These are phyloP conservation scores for Thomomys bottae DNA, from an alignment of 2,113 vertebrate genomes.

Conservation along the genomic window DNA sequence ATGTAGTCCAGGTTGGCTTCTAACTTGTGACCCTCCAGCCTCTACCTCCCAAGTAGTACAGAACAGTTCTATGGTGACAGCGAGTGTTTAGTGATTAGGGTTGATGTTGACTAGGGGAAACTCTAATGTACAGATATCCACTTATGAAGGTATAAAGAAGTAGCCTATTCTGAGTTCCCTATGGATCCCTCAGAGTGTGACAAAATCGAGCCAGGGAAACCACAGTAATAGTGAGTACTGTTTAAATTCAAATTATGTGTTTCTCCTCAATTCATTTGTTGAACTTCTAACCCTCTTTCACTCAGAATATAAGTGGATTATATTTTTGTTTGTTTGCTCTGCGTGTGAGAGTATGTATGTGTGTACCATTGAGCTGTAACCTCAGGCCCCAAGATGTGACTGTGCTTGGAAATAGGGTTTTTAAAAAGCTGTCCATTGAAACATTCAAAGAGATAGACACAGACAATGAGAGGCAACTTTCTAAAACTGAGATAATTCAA, in stretches of 20 bases:
- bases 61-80: not conserved
- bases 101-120: not conserved
- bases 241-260: not conserved
- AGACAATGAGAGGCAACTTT: slow-evolving; percentile 90
- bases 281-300: not conserved
- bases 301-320: not conserved
- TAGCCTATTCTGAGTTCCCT: not conserved
- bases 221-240: not conserved
- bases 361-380: not conserved
- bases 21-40: no score
- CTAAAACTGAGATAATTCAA: slow-evolving; percentile 91
- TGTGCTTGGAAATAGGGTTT: not conserved
- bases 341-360: no score
- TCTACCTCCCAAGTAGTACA: no score
- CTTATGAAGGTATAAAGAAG: not conserved
- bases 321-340: no score
- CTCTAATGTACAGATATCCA: not conserved
- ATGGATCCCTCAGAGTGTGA: not conserved
- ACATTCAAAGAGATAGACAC: slow-evolving; percentile 93
- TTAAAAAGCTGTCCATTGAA: slow-evolving; percentile 83
- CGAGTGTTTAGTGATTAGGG: not conserved
- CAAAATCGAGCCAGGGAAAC: not conserved
- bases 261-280: no score
- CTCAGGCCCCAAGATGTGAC: not conserved
- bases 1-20: no score